A percentile compares a stretch with the other conserved stretches of the same genome.
Conservation (phyloP, 2,797 vertebrate species). For the Emys orbicularis region DNA sequence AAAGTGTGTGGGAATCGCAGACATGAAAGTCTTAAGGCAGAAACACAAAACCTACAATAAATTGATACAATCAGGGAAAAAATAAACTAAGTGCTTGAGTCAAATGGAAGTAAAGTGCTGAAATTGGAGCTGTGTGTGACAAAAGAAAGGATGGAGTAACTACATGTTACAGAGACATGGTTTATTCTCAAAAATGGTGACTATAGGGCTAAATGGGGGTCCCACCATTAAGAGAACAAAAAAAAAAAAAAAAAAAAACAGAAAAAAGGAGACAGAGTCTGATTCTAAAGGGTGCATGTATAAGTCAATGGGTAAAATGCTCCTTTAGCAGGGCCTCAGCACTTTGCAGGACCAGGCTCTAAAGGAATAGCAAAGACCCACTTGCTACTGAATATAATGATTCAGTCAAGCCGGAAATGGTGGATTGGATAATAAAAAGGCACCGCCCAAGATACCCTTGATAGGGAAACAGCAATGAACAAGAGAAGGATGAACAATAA, state of each 20-base stretch:
- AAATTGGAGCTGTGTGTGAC: slow-evolving; percentile 71
- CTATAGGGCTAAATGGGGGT: background rate
- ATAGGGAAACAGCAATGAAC: slow-evolving; percentile 1
- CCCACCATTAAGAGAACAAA: background rate
- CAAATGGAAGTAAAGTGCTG: slow-evolving; percentile 53
- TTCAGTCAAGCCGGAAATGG: slow-evolving; percentile 27
- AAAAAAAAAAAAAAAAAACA: background rate
- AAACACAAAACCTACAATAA: slow-evolving; percentile 72
- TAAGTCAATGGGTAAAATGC: background rate
- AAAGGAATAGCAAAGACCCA: background rate
- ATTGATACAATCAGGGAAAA: slow-evolving; percentile 67
- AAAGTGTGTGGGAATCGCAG: slow-evolving; percentile 54
- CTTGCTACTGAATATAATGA: slow-evolving; percentile 16
- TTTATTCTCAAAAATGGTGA: slow-evolving; percentile 21
- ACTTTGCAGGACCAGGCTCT: background rate
- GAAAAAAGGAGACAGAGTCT: background rate
- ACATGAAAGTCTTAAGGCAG: slow-evolving; percentile 62
- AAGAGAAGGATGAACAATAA: slow-evolving; percentile 45
- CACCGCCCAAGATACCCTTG: background rate
- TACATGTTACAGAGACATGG: slow-evolving; percentile 23
- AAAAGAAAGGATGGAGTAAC: slow-evolving; percentile 48
- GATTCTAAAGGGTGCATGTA: slow-evolving; percentile 8
- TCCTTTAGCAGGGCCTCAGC: background rate
- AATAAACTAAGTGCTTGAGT: slow-evolving; percentile 66
- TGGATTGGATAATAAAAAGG: slow-evolving; percentile 32